Evolutionary conservation across 2,113 vertebrate species (phyloP).

Genomic region (Synchiropus splendidus): DNA sequence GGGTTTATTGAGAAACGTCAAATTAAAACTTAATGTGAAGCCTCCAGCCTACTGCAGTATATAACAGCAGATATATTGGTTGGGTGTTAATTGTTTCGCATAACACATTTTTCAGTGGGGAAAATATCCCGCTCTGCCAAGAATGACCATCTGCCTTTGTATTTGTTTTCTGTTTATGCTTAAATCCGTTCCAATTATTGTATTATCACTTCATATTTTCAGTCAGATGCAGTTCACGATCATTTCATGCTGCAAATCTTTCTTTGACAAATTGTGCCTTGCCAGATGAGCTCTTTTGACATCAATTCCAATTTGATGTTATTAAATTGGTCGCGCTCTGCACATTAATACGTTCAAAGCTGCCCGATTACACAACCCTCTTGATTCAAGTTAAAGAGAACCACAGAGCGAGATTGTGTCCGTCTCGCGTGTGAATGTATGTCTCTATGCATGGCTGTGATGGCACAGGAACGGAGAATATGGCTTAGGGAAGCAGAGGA

Average conservation of each 20-base stretch:
- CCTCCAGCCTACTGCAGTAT: conserved; percentile 1
- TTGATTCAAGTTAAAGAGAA: conserved; percentile 22
- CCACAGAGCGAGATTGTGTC: conserved; percentile 29
- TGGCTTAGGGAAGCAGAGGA: conserved; percentile 71
- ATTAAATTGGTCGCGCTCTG: conserved; percentile 4
- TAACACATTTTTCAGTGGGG: no score
- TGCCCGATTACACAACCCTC: no score
- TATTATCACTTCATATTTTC: conserved; percentile 20
- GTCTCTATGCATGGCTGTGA: conserved; percentile 41
- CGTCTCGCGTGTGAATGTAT: conserved; percentile 38
- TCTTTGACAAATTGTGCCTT: no score
- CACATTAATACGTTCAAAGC: no score
- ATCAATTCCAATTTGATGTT: conserved; percentile 8
- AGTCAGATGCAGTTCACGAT: conserved; percentile 8
- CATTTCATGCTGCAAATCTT: no score
- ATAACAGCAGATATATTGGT: no score
- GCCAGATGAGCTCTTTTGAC: conserved; percentile 3
- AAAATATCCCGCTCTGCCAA: conserved; percentile 39
- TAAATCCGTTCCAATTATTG: conserved; percentile 16
- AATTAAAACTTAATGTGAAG: conserved; percentile 21
- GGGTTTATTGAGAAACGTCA: conserved; percentile 35
- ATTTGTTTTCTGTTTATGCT: conserved; percentile 32
- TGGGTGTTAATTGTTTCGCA: no score
- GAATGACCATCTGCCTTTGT: conserved; percentile 50
- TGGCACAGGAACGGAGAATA: conserved; percentile 77